These are phyloP conservation scores for Aleiodes alternator DNA, from an alignment of 2,888 invertebrate genomes.

Conservation along the genomic window DNA sequence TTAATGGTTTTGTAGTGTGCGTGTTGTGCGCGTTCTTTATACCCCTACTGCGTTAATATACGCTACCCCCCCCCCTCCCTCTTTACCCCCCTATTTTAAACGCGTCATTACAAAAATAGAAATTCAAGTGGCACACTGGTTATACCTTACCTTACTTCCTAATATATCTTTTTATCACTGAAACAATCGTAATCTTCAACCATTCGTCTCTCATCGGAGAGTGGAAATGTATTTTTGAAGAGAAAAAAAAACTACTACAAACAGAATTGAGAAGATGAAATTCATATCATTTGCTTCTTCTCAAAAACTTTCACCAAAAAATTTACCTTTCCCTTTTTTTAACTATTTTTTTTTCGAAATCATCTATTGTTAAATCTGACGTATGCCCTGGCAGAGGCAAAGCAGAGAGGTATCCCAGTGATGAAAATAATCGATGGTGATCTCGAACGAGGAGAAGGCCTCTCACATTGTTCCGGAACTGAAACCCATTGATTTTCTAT, in stretches of 20 bases:
- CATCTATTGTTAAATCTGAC: constrained; percentile 1
- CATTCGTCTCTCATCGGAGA: background rate
- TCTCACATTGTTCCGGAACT: constrained; percentile 44
- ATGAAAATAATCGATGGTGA: constrained; percentile 30
- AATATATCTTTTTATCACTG: constrained; percentile 26
- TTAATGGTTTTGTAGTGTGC: constrained; percentile 52
- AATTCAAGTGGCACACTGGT: constrained; percentile 27
- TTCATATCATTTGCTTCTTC: background rate
- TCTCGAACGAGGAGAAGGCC: constrained; percentile 11
- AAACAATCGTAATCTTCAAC: constrained; percentile 17
- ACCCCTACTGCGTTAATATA: constrained; percentile 17
- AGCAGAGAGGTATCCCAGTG: no score
- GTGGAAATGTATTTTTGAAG: no score
- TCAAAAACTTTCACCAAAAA: background rate
- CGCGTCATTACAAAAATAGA: constrained; percentile 35
- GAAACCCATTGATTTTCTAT: constrained; percentile 46
- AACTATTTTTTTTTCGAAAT: background rate
- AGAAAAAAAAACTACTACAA: no score
- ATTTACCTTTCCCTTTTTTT: no score
- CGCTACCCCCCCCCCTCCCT: constrained; percentile 30
- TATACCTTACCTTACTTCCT: constrained; percentile 28
- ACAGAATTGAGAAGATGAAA: no score
- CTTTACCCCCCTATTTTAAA: constrained; percentile 9
- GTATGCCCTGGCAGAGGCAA: no score
- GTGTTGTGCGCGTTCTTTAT: constrained; percentile 41